Evolutionary conservation across 1,140 invertebrate genomes (phyloP).

Genomic region (Zophobas atratus): DNA sequence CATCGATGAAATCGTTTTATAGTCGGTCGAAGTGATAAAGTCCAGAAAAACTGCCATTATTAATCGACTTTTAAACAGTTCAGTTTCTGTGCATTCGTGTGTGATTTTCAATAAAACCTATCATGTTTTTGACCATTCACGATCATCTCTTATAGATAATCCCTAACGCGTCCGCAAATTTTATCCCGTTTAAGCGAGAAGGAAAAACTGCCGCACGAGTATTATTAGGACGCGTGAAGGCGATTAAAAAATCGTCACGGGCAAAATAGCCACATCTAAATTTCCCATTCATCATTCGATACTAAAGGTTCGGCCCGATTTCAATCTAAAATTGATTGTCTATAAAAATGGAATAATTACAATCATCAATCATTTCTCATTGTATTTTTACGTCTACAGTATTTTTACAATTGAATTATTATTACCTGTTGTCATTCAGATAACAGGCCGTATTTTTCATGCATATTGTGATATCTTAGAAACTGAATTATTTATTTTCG

Average conservation of each 20-base stretch:
- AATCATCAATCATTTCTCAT: slow-evolving; percentile 46
- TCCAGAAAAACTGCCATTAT: slow-evolving; percentile 29
- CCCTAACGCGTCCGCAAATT: background rate
- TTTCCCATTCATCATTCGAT: slow-evolving; percentile 37
- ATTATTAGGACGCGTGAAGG: slow-evolving; percentile 16
- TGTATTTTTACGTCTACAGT: slow-evolving; percentile 35
- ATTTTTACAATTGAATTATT: slow-evolving; percentile 34
- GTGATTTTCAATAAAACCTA: slow-evolving; percentile 38
- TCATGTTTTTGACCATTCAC: slow-evolving; percentile 16
- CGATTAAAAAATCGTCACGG: slow-evolving; percentile 27
- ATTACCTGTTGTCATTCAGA: background rate
- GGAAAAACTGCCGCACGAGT: slow-evolving; percentile 15
- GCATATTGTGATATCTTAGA: background rate
- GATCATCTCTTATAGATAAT: background rate
- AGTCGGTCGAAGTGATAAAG: background rate
- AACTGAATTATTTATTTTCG: background rate
- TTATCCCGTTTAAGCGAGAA: background rate
- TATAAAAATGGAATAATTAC: slow-evolving; percentile 50
- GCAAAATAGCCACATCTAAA: slow-evolving; percentile 35
- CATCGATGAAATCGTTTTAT: slow-evolving; percentile 24
- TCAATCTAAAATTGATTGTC: slow-evolving; percentile 48
- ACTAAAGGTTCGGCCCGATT: slow-evolving; percentile 38
- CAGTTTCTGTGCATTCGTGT: slow-evolving; percentile 40
- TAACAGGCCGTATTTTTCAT: background rate
- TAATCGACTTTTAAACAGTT: slow-evolving; percentile 46